These are phyloP conservation scores for Dicyrtoma fusca DNA, from an alignment of 2,888 invertebrate genomes.

Conservation along the genomic window DNA sequence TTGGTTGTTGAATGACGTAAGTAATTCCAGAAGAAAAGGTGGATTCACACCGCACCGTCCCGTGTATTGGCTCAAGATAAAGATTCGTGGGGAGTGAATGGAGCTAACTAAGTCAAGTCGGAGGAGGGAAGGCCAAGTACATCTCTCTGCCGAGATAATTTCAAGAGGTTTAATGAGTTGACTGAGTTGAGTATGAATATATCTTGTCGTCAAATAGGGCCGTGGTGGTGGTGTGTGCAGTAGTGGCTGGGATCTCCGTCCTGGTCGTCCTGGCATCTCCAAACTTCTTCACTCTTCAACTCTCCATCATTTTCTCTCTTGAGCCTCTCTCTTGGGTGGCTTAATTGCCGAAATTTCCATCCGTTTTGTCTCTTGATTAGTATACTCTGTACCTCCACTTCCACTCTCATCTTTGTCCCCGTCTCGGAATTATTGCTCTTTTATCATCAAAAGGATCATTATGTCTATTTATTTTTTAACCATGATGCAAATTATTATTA, in stretches of 20 bases:
- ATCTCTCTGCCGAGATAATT: background rate
- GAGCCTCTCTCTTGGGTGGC: constrained; percentile 1
- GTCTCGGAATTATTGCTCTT: too few species aligned
- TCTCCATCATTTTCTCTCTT: constrained; percentile 16
- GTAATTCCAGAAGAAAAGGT: background rate
- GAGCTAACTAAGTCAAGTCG: constrained; percentile 1
- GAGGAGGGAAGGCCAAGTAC: background rate
- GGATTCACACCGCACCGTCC: background rate
- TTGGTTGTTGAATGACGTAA: too few species aligned
- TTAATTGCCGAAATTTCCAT: constrained; percentile 28
- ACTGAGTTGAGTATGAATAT: background rate
- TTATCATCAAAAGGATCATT: background rate
- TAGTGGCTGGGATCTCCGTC: too few species aligned
- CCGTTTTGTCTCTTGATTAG: background rate
- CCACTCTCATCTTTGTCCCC: background rate
- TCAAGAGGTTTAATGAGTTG: constrained; percentile 18
- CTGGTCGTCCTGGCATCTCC: background rate
- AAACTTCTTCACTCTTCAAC: background rate
- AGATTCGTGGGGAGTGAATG: constrained; percentile 12
- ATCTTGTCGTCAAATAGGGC: background rate
- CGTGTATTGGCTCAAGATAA: background rate
- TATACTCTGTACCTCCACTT: background rate
- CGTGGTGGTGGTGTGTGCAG: too few species aligned
- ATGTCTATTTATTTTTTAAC: background rate
- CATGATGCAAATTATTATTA: too few species aligned